Evolutionary conservation across 2,888 invertebrate genomes (phyloP).

Genomic region (Xanthia togata): DNA sequence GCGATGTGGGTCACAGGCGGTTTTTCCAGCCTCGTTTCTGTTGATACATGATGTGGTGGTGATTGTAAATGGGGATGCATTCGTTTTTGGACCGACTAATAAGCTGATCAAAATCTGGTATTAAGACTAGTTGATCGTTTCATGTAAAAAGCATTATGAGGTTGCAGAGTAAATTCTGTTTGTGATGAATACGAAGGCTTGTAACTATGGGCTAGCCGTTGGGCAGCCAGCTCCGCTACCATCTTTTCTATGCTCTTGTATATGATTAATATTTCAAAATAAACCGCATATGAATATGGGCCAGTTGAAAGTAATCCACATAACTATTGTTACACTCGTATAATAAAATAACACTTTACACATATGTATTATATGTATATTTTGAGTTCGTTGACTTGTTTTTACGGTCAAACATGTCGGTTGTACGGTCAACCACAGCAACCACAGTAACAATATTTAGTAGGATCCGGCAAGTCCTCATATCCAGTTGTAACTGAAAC

Average conservation of each 20-base stretch:
- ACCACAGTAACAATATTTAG: constrained; percentile 14
- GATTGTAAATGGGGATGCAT: not conserved
- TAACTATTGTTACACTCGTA: constrained; percentile 6
- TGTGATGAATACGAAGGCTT: too few relatives aligned
- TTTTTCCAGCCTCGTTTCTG: constrained; percentile 45
- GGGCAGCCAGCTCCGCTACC: too few relatives aligned
- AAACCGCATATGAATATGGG: not conserved
- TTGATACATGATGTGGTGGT: constrained; percentile 12
- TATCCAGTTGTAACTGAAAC: not conserved
- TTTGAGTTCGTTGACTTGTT: constrained; percentile 23
- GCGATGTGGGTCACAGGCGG: constrained; percentile 69
- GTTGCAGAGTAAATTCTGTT: not conserved
- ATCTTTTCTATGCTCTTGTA: not conserved
- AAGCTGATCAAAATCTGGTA: not conserved
- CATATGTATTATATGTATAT: not conserved
- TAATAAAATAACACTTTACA: constrained; percentile 20
- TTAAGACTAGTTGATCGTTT: too few relatives aligned
- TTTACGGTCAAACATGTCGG: constrained; percentile 18
- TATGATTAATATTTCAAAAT: not conserved
- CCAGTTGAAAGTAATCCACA: not conserved
- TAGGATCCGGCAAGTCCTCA: not conserved
- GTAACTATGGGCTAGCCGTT: too few relatives aligned
- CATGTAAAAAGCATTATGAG: not conserved
- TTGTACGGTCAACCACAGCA: constrained; percentile 3
- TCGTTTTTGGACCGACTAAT: not conserved